Base-by-base conservation (phyloP, 1,140 invertebrate genomes). In the Drosophila yakuba region DNA sequence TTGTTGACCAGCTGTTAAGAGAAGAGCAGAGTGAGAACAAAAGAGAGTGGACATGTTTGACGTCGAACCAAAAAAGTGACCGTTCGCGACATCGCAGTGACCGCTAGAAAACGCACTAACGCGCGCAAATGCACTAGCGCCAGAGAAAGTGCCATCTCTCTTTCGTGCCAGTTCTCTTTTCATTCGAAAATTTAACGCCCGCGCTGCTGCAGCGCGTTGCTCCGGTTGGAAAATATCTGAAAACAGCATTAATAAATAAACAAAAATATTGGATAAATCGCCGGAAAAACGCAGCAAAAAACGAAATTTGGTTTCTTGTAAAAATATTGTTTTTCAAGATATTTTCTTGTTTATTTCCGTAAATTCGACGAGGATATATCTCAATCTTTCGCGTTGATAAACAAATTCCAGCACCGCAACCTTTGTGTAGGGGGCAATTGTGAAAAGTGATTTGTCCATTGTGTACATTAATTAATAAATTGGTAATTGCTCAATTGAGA, bases 401-500 rank as follows among this genome's bases (percentile, higher is more conserved):
- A 66, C 47, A 52, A 36, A 52, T 36, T 36, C 32, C 50, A 6
- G 11, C 32, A 28, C 11, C 15, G 28, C 8, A 45, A 7, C 11
- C 12, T 6, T 45, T 32, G 52, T 54, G 61, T 68, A 47, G 47
- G 20, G 47, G 20, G 47, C 64, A 52, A 54, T 38, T 66, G 47
- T 68, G 64, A 44, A 50, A 64, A 8, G 14, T 28, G 44, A 36
- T 25, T n/a, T 28, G 45, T 28, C 45, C 25, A 44, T 44, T 64
- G 64, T 52, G 64, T 25, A 64, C 58, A 35, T 23, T 64, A 23
- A 54, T 52, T 66, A 44, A 20, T 54, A 44, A 28, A 66, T 66
- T 36, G 47, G 45, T 64, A 68, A 44, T 51, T 67, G 59, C 20
- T 62, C 59, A 51, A 50, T 50, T 67, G 43, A 51, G 38, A 66